Evolutionary conservation across 2,797 vertebrate genomes (phyloP).

Genomic region (Vespertilio murinus): DNA sequence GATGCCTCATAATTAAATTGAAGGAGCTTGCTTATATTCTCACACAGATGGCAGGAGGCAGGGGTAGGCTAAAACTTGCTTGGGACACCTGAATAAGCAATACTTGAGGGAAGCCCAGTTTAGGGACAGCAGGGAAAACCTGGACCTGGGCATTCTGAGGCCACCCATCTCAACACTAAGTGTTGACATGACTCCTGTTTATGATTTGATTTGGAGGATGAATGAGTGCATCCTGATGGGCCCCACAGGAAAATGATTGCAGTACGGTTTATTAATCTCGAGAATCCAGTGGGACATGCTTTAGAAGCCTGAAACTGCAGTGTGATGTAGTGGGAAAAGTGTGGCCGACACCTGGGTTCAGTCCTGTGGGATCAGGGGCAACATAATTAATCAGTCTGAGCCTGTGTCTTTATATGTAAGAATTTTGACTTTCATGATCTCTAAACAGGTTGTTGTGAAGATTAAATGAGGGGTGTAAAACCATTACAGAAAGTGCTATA

Average conservation of each 20-base stretch:
- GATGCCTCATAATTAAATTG: background rate
- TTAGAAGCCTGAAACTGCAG: background rate
- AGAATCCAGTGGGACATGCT: background rate
- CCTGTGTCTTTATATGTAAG: background rate
- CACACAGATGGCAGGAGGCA: background rate
- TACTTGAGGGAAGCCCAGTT: background rate
- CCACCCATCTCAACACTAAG: background rate
- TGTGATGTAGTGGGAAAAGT: background rate
- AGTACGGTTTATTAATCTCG: background rate
- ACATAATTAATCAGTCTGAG: background rate
- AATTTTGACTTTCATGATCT: constrained; percentile 3
- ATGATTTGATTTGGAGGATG: background rate
- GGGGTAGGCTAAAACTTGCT: background rate
- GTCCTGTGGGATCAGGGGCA: background rate
- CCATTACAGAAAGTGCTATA: background rate
- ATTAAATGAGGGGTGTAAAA: constrained; percentile 14
- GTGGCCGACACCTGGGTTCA: background rate
- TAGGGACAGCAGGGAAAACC: background rate
- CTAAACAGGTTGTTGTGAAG: background rate
- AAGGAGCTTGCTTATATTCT: background rate
- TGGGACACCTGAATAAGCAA: background rate
- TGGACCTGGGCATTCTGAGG: background rate
- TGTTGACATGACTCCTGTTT: background rate
- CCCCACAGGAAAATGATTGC: background rate
- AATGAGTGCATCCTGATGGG: background rate